A percentile compares a stretch with the other conserved stretches of the same genome.
phyloP scores from a whole-genome alignment of 2,113 vertebrate genomes.

The Hypocryptadius cinnamomeus region DNA sequence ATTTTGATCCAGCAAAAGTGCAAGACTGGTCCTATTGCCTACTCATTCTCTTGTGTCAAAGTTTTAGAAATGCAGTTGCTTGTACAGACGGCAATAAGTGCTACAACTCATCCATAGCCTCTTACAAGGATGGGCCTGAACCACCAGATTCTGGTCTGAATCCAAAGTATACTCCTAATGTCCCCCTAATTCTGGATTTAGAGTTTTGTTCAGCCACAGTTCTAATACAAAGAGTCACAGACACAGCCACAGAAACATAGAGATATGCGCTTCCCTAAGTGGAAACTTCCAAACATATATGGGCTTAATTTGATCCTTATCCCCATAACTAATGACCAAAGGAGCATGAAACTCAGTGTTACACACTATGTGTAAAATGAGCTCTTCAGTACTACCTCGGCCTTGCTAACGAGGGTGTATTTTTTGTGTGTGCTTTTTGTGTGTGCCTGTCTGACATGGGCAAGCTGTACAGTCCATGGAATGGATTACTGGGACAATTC shows the following conservation, averaged over 20 bases:
- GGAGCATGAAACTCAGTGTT: neutral
- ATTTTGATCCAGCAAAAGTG: neutral
- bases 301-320: conserved; percentile 28
- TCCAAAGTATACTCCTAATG: neutral
- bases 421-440: neutral
- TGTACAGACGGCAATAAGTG: neutral
- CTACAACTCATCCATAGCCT: neutral
- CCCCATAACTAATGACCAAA: conserved; percentile 9
- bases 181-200: neutral
- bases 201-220: neutral
- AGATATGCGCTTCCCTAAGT: neutral
- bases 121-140: neutral
- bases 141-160: neutral
- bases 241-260: neutral
- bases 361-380: neutral
- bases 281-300: neutral
- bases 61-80: neutral
- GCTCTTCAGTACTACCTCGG: neutral
- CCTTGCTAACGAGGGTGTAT: neutral
- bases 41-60: neutral
- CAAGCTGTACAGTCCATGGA: neutral
- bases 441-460: neutral
- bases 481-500: neutral
- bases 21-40: neutral
- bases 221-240: neutral